Evolutionary conservation across 2,113 vertebrate species (phyloP), one percentile per base, ranked within the genome.

Genomic region (Oreochromis niloticus): DNA sequence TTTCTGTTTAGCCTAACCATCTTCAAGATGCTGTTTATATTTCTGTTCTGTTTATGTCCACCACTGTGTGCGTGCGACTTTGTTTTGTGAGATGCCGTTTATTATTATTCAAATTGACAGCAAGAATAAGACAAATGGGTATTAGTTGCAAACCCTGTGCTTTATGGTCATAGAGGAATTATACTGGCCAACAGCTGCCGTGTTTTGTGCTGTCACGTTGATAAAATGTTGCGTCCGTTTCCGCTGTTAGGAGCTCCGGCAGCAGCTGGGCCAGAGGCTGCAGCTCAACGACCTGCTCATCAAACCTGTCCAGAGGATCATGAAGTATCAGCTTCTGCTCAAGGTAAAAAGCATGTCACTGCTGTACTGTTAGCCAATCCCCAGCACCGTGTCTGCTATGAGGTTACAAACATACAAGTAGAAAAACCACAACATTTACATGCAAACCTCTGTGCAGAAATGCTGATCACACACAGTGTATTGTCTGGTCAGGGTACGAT

Each of bases 261-360:
- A 97, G 92, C 97, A 98, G 95, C 96, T 98, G 89, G 97, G 97
- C 41, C 98, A 98, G 94, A 96, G 97, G 82, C 95, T 98, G 86
- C 98, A 98, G 95, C 96, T 98, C 84, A 98, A 95, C 2, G 98
- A 98, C 94, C 97, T 98, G 87, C 97, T 98, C 93, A 98, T 98
- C 96, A 98, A 98, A 93, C 98, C 98, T 6, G 97, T 98, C 87
- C 98, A 98, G 95, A 95, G 98, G 95, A 98, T 98, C 96, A 98
- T 98, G 98, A 98, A 98, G 93, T 98, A 98, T 95, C 98, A 98
- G 95, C 96, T 98, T 94, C 95, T 98, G 84, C 97, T 98, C 87
- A 98, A 98, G 97, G 98, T 98, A 92, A 95, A 94, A 80, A 59
- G 41, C 32, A 59, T 73, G 68, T 5, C 83, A 54, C 55, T n/a